Percentiles rank a stretch among this genome's conserved stretches.
These are phyloP conservation scores for Actinemys pallida DNA, from an alignment of 2,113 vertebrate species.

Conservation along the genomic window DNA sequence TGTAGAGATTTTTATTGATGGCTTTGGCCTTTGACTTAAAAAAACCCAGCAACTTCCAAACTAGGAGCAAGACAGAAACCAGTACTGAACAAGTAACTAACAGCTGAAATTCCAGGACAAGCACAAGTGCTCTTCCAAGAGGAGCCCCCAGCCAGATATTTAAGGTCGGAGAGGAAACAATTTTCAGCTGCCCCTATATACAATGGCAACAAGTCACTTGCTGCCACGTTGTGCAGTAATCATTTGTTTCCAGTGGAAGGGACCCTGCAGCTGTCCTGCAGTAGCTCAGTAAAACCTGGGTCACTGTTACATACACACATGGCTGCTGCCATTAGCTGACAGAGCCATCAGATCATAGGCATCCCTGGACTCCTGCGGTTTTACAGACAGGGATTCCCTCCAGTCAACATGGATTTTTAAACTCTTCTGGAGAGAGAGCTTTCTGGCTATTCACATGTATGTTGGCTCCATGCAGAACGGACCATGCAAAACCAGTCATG, in stretches of 20 bases:
- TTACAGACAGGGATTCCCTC: not conserved
- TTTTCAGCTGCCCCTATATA: not conserved
- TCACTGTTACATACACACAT: not conserved
- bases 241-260: not conserved
- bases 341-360: not conserved
- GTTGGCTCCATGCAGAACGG: not conserved
- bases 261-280: not conserved
- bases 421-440: not conserved
- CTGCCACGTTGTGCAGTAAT: not conserved
- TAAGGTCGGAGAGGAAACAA: not conserved
- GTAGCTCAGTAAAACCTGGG: accelerated
- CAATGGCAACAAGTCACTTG: not conserved
- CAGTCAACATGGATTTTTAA: not conserved
- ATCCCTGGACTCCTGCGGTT: not conserved
- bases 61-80: not conserved
- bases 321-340: not conserved
- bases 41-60: accelerated
- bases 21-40: accelerated
- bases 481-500: no score
- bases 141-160: not conserved
- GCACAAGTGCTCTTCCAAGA: not conserved
- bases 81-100: not conserved
- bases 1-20: not conserved
- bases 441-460: not conserved
- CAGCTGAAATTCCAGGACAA: not conserved